Conservation (phyloP, 64 coral and sea anemone species). For the Pocillopora damicornis region DNA sequence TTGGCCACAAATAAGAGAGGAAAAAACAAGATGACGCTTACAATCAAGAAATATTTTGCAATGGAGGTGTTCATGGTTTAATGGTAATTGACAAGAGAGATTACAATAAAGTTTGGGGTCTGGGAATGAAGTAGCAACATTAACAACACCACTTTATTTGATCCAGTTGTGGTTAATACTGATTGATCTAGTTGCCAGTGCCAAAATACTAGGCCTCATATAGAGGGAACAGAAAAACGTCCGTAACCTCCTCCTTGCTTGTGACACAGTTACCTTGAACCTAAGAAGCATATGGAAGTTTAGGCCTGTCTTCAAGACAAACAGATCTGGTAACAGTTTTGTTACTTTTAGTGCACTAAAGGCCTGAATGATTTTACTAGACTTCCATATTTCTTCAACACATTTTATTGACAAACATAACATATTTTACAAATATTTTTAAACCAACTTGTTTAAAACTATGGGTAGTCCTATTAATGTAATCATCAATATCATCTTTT, state of each 20-base stretch:
- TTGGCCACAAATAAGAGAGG: too few relatives aligned
- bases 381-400: not conserved
- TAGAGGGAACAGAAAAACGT: slow-evolving; percentile 1
- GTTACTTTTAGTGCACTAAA: not conserved
- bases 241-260: not conserved
- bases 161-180: too few relatives aligned
- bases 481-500: not conserved
- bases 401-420: not conserved
- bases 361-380: not conserved
- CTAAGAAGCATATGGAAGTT: not conserved
- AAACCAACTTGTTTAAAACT: not conserved
- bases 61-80: too few relatives aligned
- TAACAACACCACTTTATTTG: too few relatives aligned
- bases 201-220: not conserved
- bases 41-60: too few relatives aligned
- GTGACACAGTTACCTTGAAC: not conserved
- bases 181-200: not conserved
- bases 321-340: slow-evolving; percentile 8
- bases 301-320: not conserved
- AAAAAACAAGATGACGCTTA: too few relatives aligned
- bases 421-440: too few relatives aligned
- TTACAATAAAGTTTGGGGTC: too few relatives aligned
- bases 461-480: not conserved
- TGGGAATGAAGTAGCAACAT: too few relatives aligned
- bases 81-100: too few relatives aligned